Evolutionary conservation across 92 coral and sea anemone species (phyloP), one percentile per base, ranked within the genome.

Genomic region (Phenganax subtilis): DNA sequence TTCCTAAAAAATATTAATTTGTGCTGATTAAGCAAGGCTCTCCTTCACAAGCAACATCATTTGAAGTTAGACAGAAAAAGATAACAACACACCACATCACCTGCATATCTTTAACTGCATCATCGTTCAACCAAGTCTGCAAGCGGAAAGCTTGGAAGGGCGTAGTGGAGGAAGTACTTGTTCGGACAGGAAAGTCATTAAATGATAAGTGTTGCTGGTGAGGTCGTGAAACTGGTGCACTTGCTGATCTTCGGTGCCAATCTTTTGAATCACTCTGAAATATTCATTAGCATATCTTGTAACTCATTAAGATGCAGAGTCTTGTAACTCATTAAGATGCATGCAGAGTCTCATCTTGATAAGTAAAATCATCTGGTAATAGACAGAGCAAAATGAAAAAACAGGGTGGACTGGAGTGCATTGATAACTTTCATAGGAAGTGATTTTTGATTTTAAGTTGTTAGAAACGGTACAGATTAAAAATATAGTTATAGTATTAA

Each of bases 41-140:
- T 37, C 12, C 10, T 44, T 28, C 11, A 54, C 28, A 70, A 37
- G 16, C 14, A 57, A 12, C 65, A 59, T 12, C 20, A 37, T 71
- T 37, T 9, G 47, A 72, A 12, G 44, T 3, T 27, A 44, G 12
- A 72, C 2, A 12, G 16, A 28, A 29, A 53, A 52, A n/a, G 12
- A 11, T 10, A 11, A 15, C 12, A 25, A 25, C 12, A 12, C 14
- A 30, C 3, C 60, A 15, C 10, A 7, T 80, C 88, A 93, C 98
- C 91, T 93, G 98, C 47, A 93, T 90, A 57, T 90, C 89, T 57
- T 92, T 87, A 44, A 93, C 90, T 28, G 97, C 90, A 70, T 93
- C 92, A 77, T 93, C 94, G 59, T 86, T 91, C 69, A 93, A 72
- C 98, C 98, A 93, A 69, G 86, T 91, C 71, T 93, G 98, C 74